phyloP scores from a whole-genome alignment of 2,113 vertebrate genomes.

The Acanthochromis polyacanthus region DNA sequence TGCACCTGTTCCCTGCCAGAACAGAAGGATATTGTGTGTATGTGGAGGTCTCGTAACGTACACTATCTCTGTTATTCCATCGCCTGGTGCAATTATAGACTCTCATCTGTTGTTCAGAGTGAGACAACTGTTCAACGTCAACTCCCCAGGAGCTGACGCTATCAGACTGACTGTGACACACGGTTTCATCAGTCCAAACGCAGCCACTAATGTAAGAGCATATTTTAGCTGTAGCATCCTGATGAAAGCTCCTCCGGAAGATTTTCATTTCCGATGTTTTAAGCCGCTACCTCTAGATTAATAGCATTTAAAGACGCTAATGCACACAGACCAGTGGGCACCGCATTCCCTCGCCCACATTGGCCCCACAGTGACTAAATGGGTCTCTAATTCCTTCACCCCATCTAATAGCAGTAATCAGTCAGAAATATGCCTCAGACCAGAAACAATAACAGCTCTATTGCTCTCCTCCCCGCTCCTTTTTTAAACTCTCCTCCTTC shows the following conservation, averaged over 20 bases:
- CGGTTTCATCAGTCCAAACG: constrained; percentile 56
- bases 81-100: constrained; percentile 72
- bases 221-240: constrained; percentile 48
- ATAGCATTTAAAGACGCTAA: constrained; percentile 69
- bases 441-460: constrained; percentile 51
- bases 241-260: constrained; percentile 49
- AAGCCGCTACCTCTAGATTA: constrained; percentile 59
- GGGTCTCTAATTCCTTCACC: constrained; percentile 33
- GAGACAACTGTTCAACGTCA: constrained; percentile 73
- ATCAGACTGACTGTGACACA: constrained; percentile 49
- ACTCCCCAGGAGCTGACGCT: constrained; percentile 39
- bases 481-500: constrained; percentile 23
- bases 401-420: constrained; percentile 62
- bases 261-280: constrained; percentile 64
- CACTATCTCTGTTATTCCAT: constrained; percentile 62
- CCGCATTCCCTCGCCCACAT: constrained; percentile 40
- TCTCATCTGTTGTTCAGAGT: constrained; percentile 71
- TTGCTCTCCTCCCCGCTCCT: constrained; percentile 3
- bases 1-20: constrained; percentile 80
- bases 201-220: constrained; percentile 22
- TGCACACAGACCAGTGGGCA: constrained; percentile 41
- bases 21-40: constrained; percentile 78
- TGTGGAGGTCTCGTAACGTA: constrained; percentile 66
- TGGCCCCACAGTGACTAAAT: constrained; percentile 33
- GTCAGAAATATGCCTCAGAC: constrained; percentile 51